Percentiles rank a stretch among this genome's conserved stretches.
These are phyloP conservation scores for Polypedilum pembai DNA, from an alignment of 1,140 invertebrate genomes.

Conservation along the genomic window DNA sequence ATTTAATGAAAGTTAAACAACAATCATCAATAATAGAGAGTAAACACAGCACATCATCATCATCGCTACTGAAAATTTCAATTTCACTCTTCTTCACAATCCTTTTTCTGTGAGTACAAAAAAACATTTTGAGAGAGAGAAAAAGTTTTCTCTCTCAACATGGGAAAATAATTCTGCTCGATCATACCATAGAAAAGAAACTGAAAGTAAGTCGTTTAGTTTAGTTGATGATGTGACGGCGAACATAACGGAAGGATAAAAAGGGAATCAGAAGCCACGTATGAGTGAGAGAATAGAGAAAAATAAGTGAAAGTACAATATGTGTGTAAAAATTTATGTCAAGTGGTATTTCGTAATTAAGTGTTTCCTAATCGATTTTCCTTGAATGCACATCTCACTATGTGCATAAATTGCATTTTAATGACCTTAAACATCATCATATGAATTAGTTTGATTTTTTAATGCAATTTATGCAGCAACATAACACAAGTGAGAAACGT, in stretches of 20 bases:
- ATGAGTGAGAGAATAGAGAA: neutral
- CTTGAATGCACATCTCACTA: neutral
- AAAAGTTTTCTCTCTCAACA: no score
- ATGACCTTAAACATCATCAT: neutral
- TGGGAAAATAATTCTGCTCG: no score
- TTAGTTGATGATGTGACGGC: neutral
- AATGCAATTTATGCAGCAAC: neutral
- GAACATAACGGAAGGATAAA: conserved; percentile 16
- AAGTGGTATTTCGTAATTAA: neutral
- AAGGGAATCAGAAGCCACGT: no score
- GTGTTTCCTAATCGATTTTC: neutral
- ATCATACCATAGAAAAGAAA: neutral
- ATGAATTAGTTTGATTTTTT: neutral
- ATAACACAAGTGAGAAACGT: neutral
- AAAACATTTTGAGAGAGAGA: no score
- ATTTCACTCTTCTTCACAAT: no score
- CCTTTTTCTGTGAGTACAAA: no score
- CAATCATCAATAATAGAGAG: no score
- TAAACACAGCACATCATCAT: no score
- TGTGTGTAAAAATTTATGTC: neutral
- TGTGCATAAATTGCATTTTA: neutral
- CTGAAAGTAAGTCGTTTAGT: neutral
- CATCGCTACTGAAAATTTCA: no score
- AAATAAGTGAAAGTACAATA: neutral
- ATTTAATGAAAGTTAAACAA: no score